Base-by-base conservation (phyloP, 1,140 invertebrate genomes). In the Spodoptera litura region DNA sequence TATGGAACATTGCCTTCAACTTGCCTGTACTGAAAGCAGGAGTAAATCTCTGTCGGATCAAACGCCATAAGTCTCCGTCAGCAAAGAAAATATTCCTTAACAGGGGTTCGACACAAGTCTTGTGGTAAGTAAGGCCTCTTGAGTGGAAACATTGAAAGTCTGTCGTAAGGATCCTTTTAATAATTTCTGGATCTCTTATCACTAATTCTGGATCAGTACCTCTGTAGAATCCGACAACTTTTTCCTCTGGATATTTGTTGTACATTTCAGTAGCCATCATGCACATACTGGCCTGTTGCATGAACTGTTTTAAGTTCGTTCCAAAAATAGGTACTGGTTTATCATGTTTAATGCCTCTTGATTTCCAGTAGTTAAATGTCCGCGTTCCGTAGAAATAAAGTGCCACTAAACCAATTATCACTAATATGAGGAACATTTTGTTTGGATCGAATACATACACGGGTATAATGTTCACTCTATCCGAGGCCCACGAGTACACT, bases 11-110 rank as follows among this genome's bases (percentile, higher is more conserved):
- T 13, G 86, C 94, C 81, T 95, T 96, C 82, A 97, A 94, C 87
- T 96, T 97, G 4, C 95, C 95, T 0, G 95, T 95, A 31, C 95
- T 96, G 82, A 97, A 97, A 0, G 95, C 95, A 4, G 96, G 96
- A 38, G 96, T 96, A 31, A 97, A 91, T 76, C 96, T 95, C 8
- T 94, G 91, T 61, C 96, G 90, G 49, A 97, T 91, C 52, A 94
- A 87, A 64, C 95, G 95, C 96, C 96, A 97, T 27, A 93, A 89
- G 11, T 95, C 90, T 9, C 95, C 96, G 74, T 93, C 91, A 62
- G 95, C 85, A 49, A 93, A 93, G 49, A 96, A 94, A 11, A 96
- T 82, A 83, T 96, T 94, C 27, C 88, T 93, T 6, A 96, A 64
- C 10, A 95, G 91, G 78, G 96, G 95, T 61, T 95, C 87, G 1